phyloP scores from a whole-genome alignment of 2,888 invertebrate genomes.

The Allacma fusca region DNA sequence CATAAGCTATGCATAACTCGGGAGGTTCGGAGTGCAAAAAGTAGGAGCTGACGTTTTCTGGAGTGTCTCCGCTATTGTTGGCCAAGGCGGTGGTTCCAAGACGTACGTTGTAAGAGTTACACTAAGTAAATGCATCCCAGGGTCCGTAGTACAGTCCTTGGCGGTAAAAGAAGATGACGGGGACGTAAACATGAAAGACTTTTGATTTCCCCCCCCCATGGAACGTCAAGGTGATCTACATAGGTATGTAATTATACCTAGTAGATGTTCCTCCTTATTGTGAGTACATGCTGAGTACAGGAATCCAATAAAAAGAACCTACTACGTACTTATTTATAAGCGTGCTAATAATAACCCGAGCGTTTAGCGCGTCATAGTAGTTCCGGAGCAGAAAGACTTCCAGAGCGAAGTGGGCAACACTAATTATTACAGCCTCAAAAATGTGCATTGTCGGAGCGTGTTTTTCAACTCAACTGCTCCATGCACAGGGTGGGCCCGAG shows the following conservation, averaged over 20 bases:
- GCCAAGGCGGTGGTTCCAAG: not conserved
- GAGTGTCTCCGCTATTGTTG: too few relatives aligned
- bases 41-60: too few relatives aligned
- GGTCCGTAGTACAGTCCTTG: not conserved
- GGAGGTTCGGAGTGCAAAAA: too few relatives aligned
- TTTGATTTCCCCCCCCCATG: slow-evolving; percentile 31
- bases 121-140: not conserved
- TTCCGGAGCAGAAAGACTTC: not conserved
- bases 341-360: slow-evolving; percentile 33
- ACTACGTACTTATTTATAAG: slow-evolving; percentile 21
- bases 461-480: not conserved
- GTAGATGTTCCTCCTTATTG: too few relatives aligned
- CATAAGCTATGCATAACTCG: not conserved
- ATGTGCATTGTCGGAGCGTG: slow-evolving; percentile 22
- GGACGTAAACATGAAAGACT: slow-evolving; percentile 24
- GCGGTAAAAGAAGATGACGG: not conserved
- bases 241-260: too few relatives aligned
- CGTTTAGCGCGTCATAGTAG: slow-evolving; percentile 17
- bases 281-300: not conserved
- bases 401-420: not conserved
- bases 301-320: not conserved
- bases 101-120: not conserved
- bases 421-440: slow-evolving; percentile 39
- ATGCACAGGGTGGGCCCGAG: too few relatives aligned
- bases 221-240: slow-evolving; percentile 25